Conservation (phyloP, 2,797 vertebrate genomes). For the Xiphophorus birchmanni region DNA sequence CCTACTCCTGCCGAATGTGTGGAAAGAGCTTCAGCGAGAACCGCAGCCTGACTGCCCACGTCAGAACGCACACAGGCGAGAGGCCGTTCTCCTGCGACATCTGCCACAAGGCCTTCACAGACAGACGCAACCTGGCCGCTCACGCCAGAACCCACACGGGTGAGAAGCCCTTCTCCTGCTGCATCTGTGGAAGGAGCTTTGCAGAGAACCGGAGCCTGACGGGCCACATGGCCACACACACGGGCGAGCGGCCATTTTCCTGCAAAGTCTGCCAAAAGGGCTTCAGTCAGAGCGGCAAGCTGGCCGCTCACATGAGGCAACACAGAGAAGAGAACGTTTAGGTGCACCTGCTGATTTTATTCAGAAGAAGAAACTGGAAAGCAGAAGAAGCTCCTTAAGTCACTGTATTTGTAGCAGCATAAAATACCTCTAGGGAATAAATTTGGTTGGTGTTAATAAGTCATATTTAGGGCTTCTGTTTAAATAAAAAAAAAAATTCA, state of each 20-base stretch:
- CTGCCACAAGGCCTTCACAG: slow-evolving; percentile 4
- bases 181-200: background rate
- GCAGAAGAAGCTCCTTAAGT: background rate
- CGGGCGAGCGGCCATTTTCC: background rate
- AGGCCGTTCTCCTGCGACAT: background rate
- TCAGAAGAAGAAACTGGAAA: background rate
- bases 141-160: background rate
- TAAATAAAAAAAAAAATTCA: too few species aligned
- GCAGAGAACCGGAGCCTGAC: background rate
- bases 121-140: background rate
- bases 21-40: slow-evolving; percentile 3
- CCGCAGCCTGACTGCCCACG: slow-evolving; percentile 1
- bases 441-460: background rate
- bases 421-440: background rate
- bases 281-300: background rate
- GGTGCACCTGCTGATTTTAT: background rate
- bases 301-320: background rate
- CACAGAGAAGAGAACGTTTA: background rate
- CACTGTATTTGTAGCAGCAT: background rate
- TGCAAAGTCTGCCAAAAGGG: background rate
- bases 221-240: slow-evolving; percentile 1
- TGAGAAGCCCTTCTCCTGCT: background rate
- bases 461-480: background rate
- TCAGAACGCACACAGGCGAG: slow-evolving; percentile 2
- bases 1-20: background rate